Evolutionary conservation across 2,797 vertebrate species (phyloP), one percentile per base, ranked within the genome.

Genomic region (Peromyscus attwateri): DNA sequence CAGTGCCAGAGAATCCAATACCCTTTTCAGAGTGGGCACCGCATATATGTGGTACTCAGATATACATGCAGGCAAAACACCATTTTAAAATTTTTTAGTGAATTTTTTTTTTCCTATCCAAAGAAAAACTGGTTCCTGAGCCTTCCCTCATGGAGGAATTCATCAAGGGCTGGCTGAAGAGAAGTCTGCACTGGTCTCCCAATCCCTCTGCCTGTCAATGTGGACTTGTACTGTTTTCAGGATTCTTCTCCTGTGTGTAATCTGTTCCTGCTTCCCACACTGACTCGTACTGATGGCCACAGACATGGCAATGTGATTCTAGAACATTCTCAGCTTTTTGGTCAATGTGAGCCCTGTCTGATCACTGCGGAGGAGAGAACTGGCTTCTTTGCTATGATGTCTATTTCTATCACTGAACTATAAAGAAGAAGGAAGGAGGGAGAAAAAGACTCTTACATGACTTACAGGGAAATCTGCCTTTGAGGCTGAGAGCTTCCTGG

Each of bases 291-390:
- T 46, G 13, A 52, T 9, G 0, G 16, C 7, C 21, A 66, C 84
- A 89, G 27, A 68, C 11, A 3, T 3, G 31, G 57, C 9, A 4
- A 25, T 62, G n/a, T n/a, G 60, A n/a, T n/a, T 64, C 89, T 52
- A 77, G 89, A 76, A 64, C 68, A n/a, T 85, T 92, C 75, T 75
- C 49, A 49, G 75, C 80, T n/a, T 49, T 82, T 40, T 16, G 11
- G 11, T 43, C 4, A 27, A 70, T 60, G 62, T 4, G 6, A 25
- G 16, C 43, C 25, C 17, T 23, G 4, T 19, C 17, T 23, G 6
- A 55, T 83, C 40, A 7, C 40, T 1, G 0, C 34, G 0, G 55
- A 8, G 34, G 31, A 85, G 31, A n/a, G 31, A n/a, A 43, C 25
- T 16, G 11, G 0, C 23, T 31, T n/a, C 49, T 12, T 21, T 29